Evolutionary conservation across 1,140 invertebrate species (phyloP).

Genomic region (Sarcophaga bullata): DNA sequence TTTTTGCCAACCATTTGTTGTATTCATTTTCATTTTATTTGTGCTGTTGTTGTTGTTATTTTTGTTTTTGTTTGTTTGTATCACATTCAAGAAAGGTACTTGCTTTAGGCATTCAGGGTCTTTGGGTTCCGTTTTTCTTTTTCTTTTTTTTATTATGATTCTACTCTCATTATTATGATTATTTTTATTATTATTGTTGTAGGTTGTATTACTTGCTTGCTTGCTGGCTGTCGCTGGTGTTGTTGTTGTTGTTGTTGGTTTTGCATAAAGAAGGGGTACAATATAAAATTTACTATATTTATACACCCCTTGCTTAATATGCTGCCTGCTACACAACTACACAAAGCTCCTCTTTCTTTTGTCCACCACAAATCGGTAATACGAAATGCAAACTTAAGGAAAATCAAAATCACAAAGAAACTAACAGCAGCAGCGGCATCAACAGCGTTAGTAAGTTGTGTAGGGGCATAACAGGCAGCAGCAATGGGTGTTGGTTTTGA

Average conservation of each 20-base stretch:
- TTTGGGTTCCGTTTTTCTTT: constrained; percentile 15
- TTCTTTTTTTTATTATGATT: not conserved
- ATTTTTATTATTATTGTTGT: not conserved
- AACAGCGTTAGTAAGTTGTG: too few species aligned
- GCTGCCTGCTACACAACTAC: not conserved
- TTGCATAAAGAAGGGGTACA: constrained; percentile 10
- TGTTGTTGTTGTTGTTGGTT: not conserved
- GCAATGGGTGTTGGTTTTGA: constrained; percentile 29
- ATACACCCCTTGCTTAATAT: not conserved
- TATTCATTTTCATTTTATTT: constrained; percentile 18
- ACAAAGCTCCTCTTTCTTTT: not conserved
- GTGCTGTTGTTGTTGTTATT: not conserved
- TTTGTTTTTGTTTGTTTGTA: constrained; percentile 46
- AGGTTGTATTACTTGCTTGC: not conserved
- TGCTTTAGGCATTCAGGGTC: constrained; percentile 26
- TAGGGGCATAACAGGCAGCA: not conserved
- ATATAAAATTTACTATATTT: not conserved
- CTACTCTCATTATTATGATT: too few species aligned
- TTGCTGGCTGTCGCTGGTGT: constrained; percentile 7
- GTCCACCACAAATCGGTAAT: not conserved
- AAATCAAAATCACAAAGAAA: not conserved
- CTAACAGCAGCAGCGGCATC: not conserved
- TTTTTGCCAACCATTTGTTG: not conserved
- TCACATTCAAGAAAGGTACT: constrained; percentile 32
- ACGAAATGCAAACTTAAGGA: not conserved